phyloP scores from a whole-genome alignment of 92 coral and sea anemone genomes.

The Zoanthus sociatus region DNA sequence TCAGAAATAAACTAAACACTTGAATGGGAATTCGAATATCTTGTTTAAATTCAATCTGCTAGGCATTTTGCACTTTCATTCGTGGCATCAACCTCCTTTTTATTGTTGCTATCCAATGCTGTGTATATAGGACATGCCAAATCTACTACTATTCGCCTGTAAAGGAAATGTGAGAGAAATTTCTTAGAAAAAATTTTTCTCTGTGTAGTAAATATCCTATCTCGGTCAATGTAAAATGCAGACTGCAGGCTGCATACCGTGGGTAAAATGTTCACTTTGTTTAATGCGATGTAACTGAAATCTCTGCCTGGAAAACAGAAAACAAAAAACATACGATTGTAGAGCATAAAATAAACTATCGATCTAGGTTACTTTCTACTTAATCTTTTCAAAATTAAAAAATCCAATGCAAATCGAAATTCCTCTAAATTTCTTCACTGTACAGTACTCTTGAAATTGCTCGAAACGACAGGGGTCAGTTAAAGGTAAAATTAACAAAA shows the following conservation, averaged over 20 bases:
- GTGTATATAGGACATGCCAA: conserved; percentile 5
- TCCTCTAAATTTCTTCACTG: conserved; percentile 40
- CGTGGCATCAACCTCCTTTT: conserved; percentile 52
- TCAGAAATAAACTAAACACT: conserved; percentile 48
- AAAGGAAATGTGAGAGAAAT: not conserved
- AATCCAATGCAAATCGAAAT: conserved; percentile 30
- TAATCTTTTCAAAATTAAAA: conserved; percentile 40
- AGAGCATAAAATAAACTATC: conserved; percentile 14
- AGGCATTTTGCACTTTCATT: conserved; percentile 62
- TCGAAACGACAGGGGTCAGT: not conserved
- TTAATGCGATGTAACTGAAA: not conserved
- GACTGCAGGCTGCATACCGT: no score
- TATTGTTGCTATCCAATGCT: conserved; percentile 54
- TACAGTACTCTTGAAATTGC: conserved; percentile 43
- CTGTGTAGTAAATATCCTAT: not conserved
- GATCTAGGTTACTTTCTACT: conserved; percentile 44
- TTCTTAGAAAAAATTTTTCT: no score
- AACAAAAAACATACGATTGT: not conserved
- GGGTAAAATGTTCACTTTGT: not conserved
- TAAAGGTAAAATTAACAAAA: not conserved
- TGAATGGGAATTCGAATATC: conserved; percentile 49
- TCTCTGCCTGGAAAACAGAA: conserved; percentile 1
- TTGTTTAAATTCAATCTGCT: conserved; percentile 63
- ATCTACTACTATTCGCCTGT: conserved; percentile 5
- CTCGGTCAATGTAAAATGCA: not conserved